Base-by-base conservation (phyloP, 2,797 vertebrate species). In the Oreochromis grahami region DNA sequence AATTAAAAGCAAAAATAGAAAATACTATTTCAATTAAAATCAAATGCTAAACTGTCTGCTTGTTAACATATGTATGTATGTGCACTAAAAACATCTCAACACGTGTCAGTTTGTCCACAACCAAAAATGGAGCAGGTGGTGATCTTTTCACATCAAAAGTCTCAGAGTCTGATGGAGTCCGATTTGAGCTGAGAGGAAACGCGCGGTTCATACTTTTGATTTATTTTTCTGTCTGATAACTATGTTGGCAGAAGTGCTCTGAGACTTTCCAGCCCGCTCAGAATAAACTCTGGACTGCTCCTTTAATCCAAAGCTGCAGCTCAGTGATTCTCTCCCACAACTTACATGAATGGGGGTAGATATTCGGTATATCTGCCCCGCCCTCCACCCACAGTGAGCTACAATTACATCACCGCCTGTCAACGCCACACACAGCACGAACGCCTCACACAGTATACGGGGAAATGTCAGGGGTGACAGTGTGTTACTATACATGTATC, bases 381-480 rank as follows among this genome's bases (percentile, higher is more conserved):
- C 9, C 29, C 21, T 19, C 14, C 21, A 24, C 19, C 51, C 43
- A 13, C 17, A 24, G 19, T 19, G 68, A 72, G 43, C 15, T 48
- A 50, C 43, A 34, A 26, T 78, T 48, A 48, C 58, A 65, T 50
- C 56, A 63, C 26, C 1, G 7, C 53, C 60, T 53, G 58, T 51
- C 32, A 9, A 48, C 15, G 3, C 65, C 38, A 17, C 38, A 0
- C 58, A 36, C 72, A 14, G 32, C 55, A 15, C 12, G 19, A n/a
- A 60, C 38, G 3, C 15, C 29, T 29, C 14, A 45, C 48, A 52
- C 50, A 41, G 58, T 43, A 76, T 14, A 8, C 26, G 1, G 76
- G 58, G 48, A 86, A 84, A 89, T 82, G 83, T 84, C 83, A 84
- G 78, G 34, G 81, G 53, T 78, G 5, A n/a, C 5, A 36, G 50